A percentile compares a stretch with the other conserved stretches of the same genome.
These are phyloP conservation scores for Heptranchias perlo DNA, from an alignment of 2,113 vertebrate genomes.

Conservation along the genomic window DNA sequence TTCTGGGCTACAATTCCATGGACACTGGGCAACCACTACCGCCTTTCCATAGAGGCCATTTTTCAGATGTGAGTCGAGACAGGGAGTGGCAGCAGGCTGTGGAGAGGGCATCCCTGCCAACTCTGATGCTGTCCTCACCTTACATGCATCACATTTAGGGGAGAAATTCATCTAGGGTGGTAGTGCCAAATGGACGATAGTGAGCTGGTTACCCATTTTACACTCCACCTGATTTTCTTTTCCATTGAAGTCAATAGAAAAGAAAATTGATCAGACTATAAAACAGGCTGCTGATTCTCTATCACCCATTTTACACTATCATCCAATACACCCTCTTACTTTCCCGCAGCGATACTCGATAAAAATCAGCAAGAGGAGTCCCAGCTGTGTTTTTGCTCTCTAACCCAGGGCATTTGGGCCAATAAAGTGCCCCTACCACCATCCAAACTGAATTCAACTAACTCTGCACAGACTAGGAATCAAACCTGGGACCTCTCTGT, in stretches of 20 bases:
- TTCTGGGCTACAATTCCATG: neutral
- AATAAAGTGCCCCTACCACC: neutral
- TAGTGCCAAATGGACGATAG: neutral
- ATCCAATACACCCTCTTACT: neutral
- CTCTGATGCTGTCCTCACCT: neutral
- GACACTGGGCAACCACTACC: neutral
- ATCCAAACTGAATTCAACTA: neutral
- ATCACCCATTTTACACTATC: neutral
- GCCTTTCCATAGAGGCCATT: neutral
- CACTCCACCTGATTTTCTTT: too few species aligned
- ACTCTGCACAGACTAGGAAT: neutral
- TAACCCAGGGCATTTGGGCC: neutral
- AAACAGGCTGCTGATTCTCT: neutral
- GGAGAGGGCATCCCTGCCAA: neutral
- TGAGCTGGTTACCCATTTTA: too few species aligned
- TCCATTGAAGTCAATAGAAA: neutral
- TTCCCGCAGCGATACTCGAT: neutral
- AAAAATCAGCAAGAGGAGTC: neutral
- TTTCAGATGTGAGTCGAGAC: neutral
- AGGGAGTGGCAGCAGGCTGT: neutral
- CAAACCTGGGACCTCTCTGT: neutral
- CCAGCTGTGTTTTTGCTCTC: neutral
- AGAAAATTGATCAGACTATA: neutral
- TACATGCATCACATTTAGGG: neutral
- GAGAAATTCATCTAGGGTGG: neutral